phyloP scores from a whole-genome alignment of 2,797 vertebrate species.

The Simalia tracyae region DNA sequence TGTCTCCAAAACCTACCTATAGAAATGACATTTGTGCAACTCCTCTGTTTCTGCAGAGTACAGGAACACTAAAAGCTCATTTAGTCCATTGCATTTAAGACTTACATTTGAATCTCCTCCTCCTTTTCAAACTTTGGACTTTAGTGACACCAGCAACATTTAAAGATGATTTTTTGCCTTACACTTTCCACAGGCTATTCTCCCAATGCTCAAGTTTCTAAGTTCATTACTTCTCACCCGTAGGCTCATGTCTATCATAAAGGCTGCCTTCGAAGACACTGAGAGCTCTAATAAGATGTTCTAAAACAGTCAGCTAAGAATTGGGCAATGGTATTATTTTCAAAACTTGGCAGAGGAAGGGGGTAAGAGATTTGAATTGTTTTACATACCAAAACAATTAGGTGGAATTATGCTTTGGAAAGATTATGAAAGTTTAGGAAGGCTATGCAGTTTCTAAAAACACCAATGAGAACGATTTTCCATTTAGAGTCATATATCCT shows the following conservation, averaged over 20 bases:
- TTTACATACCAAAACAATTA: not conserved
- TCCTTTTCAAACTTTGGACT: not conserved
- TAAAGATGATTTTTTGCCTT: rapidly evolving
- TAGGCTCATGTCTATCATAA: not conserved
- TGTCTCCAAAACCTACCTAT: not conserved
- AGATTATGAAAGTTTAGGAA: not conserved
- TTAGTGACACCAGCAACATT: not conserved
- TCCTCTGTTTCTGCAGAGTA: not conserved
- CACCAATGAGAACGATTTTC: not conserved
- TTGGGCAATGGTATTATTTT: not conserved
- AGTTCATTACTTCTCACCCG: not conserved
- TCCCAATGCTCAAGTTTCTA: not conserved
- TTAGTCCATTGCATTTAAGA: not conserved
- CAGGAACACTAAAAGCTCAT: not conserved
- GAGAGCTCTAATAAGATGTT: not conserved
- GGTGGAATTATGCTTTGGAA: not conserved
- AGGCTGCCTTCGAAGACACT: not conserved
- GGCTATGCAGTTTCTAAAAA: not conserved
- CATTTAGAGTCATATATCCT: not conserved
- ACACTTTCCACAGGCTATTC: not conserved
- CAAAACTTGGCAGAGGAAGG: not conserved
- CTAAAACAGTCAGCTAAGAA: not conserved
- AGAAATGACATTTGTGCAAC: not conserved
- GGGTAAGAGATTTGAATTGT: not conserved
- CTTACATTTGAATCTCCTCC: conserved; percentile 6